Conservation (phyloP, 1,140 invertebrate species). For the Drosophila tani region DNA sequence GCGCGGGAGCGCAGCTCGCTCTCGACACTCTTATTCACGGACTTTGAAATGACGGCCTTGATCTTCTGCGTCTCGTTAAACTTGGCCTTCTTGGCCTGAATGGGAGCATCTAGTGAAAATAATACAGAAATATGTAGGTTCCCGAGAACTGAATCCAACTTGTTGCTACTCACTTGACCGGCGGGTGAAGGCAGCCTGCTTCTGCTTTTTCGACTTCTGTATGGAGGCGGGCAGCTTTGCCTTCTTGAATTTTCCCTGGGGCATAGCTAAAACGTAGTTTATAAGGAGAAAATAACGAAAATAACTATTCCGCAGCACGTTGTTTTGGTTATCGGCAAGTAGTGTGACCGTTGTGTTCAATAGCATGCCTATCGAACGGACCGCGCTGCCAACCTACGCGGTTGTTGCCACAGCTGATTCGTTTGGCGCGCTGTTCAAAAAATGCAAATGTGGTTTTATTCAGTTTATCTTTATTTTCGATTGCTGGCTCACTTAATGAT, state of each 20-base stretch:
- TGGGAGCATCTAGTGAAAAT: constrained; percentile 85
- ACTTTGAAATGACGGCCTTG: constrained; percentile 88
- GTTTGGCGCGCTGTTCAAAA: neutral
- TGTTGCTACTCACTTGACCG: constrained; percentile 84
- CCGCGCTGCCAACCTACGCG: constrained; percentile 8
- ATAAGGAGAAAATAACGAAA: neutral
- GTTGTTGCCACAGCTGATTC: neutral
- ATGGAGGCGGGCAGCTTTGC: constrained; percentile 85
- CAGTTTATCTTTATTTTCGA: constrained; percentile 49
- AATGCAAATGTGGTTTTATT: constrained; percentile 3
- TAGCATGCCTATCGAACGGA: neutral
- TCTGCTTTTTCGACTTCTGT: constrained; percentile 86
- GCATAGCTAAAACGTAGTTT: constrained; percentile 84
- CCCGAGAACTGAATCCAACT: neutral
- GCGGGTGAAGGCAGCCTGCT: constrained; percentile 85
- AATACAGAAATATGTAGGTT: neutral
- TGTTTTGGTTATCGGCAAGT: constrained; percentile 45
- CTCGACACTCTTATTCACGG: constrained; percentile 88
- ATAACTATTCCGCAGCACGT: constrained; percentile 47
- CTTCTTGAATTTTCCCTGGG: constrained; percentile 88
- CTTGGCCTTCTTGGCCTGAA: constrained; percentile 87
- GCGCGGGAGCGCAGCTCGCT: constrained; percentile 87
- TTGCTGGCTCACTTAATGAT: constrained; percentile 60
- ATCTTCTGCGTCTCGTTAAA: constrained; percentile 87
- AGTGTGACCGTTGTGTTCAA: constrained; percentile 9